Evolutionary conservation across 2,113 vertebrate species (phyloP), one percentile per base, ranked within the genome.

Genomic region (Echinops telfairi): DNA sequence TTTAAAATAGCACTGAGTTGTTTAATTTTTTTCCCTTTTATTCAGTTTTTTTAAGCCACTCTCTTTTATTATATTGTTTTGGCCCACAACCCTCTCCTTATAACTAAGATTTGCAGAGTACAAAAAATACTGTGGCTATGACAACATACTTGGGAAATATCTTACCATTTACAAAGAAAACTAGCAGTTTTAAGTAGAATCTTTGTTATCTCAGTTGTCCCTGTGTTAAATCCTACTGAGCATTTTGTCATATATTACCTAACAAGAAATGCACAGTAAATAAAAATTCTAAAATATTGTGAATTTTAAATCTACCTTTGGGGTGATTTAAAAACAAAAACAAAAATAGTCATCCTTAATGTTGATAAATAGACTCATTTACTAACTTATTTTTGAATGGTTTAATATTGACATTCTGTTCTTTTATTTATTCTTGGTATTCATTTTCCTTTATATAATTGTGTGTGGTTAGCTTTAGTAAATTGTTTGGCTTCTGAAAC

Each of bases 201-300:
- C 0, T 53, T 93, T 81, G 93, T 95, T 83, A 90, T 97, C 86
- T 97, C 78, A 91, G 82, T 40, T 86, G 84, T 70, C 91, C 43
- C 10, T 64, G 0, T 91, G 81, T 95, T 95, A 93, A 97, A 96
- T 97, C 86, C 78, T 97, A 95, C 14, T 5, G 10, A 91, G 84
- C 90, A 62, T 97, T 97, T 97, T 97, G 91, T 96, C 62, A 0
- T 3, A 2, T 62, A 68, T 86, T 97, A 89, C 47, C 94, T 89
- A 96, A 96, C 10, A 95, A 86, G 93, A 64, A 84, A 83, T 81
- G 31, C 90, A 94, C 86, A 82, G 87, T 93, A 91, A 90, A 94
- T 97, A 66, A 95, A 97, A 96, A 94, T 91, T 78, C 95, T 93
- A 97, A 94, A 71, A 83, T 71, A 89, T 86, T 81, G 60, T 94